Evolutionary conservation across 2,113 vertebrate genomes (phyloP).

Genomic region (Psittacula cyanocephala): DNA sequence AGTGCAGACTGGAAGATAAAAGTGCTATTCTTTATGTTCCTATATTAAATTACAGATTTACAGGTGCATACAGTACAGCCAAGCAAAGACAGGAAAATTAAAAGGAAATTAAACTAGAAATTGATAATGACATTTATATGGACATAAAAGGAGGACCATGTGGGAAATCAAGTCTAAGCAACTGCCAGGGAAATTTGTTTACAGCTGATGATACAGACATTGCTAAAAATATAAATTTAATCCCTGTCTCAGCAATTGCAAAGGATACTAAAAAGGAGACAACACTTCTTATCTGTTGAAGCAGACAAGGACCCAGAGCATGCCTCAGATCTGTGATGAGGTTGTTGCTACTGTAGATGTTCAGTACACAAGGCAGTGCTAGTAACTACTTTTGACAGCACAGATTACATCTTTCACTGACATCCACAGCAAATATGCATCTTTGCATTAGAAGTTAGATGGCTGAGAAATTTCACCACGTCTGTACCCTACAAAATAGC

Average conservation of each 20-base stretch:
- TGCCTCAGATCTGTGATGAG: neutral
- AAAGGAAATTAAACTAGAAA: conserved; percentile 35
- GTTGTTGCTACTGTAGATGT: neutral
- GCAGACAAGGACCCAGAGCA: neutral
- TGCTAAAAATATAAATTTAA: neutral
- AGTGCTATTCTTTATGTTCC: neutral
- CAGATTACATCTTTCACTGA: conserved; percentile 11
- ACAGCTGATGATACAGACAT: neutral
- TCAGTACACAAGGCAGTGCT: neutral
- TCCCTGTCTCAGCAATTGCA: neutral
- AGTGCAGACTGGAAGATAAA: neutral
- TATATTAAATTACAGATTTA: neutral
- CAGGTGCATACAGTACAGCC: neutral
- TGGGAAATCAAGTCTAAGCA: neutral
- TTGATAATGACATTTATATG: neutral
- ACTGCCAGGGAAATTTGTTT: conserved; percentile 41
- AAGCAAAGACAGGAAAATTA: conserved; percentile 31
- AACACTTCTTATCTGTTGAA: neutral
- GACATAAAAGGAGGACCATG: neutral
- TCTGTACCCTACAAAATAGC: conserved; percentile 1
- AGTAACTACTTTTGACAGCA: conserved; percentile 23
- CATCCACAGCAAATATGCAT: neutral
- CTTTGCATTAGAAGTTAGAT: conserved; percentile 1
- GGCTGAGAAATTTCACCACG: conserved; percentile 1
- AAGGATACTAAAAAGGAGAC: neutral